phyloP scores from a whole-genome alignment of 2,797 vertebrate genomes.

The Carcharodon carcharias region DNA sequence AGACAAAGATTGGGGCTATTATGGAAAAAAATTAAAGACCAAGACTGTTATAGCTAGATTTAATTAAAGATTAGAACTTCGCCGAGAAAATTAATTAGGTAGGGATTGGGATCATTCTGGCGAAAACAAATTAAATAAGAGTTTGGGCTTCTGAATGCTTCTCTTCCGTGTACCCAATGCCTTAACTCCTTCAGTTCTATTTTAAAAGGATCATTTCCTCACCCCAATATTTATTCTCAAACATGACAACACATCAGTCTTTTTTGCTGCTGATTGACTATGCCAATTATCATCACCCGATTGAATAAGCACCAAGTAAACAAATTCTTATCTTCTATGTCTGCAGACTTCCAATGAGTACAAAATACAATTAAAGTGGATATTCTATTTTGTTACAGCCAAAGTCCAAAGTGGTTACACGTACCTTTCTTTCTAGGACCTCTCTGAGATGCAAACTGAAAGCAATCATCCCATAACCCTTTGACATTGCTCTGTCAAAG shows the following conservation, averaged over 20 bases:
- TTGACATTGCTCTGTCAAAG: too few species aligned
- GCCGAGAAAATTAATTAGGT: neutral
- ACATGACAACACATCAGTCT: neutral
- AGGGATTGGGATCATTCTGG: neutral
- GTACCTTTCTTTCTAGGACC: neutral
- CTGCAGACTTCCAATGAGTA: too few species aligned
- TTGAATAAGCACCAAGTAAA: too few species aligned
- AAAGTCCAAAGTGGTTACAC: neutral
- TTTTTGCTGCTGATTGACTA: neutral
- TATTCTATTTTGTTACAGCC: too few species aligned
- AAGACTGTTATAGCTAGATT: neutral
- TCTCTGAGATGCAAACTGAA: neutral
- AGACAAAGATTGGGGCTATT: neutral
- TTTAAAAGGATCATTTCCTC: neutral
- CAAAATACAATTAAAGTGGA: too few species aligned
- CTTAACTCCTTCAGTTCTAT: neutral
- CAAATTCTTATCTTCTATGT: too few species aligned
- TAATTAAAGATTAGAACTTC: neutral
- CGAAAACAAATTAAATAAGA: neutral
- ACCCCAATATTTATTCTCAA: neutral
- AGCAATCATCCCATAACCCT: too few species aligned
- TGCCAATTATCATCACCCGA: too few species aligned
- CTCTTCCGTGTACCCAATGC: neutral
- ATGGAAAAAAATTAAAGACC: neutral
- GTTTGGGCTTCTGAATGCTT: neutral